A percentile compares a stretch with the other conserved stretches of the same genome.
Evolutionary conservation across 2,113 vertebrate species (phyloP).

Genomic region (Eupsittula cactorum): DNA sequence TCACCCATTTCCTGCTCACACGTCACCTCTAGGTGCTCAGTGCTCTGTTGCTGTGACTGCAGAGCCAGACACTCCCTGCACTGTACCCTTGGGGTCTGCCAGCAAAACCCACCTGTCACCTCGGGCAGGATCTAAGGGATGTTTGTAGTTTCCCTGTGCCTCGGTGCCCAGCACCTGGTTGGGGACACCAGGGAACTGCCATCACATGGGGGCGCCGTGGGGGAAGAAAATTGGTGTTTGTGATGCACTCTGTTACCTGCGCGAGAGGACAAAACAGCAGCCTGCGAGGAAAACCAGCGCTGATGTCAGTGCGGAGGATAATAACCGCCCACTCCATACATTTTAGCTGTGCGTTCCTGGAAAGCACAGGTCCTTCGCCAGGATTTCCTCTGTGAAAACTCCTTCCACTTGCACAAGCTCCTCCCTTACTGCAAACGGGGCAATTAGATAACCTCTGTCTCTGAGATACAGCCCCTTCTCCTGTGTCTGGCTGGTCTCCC

Average conservation of each 20-base stretch:
- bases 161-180: background rate
- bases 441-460: background rate
- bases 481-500: background rate
- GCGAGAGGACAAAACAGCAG: background rate
- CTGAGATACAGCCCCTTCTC: background rate
- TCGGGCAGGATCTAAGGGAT: background rate
- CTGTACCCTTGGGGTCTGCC: background rate
- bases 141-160: background rate
- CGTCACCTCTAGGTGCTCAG: background rate
- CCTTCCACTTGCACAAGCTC: background rate
- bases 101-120: background rate
- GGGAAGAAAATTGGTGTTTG: background rate
- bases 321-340: accelerated
- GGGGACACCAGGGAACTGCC: background rate
- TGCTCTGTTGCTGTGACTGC: background rate
- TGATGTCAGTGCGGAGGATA: background rate
- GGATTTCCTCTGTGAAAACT: background rate
- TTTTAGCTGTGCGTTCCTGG: background rate
- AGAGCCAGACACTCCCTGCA: accelerated
- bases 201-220: background rate
- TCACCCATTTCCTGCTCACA: accelerated
- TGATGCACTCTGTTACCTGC: accelerated
- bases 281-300: background rate
- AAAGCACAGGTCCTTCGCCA: accelerated
- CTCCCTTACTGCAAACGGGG: background rate